Evolutionary conservation across 2,797 vertebrate genomes (phyloP).

Genomic region (Morelia viridis): DNA sequence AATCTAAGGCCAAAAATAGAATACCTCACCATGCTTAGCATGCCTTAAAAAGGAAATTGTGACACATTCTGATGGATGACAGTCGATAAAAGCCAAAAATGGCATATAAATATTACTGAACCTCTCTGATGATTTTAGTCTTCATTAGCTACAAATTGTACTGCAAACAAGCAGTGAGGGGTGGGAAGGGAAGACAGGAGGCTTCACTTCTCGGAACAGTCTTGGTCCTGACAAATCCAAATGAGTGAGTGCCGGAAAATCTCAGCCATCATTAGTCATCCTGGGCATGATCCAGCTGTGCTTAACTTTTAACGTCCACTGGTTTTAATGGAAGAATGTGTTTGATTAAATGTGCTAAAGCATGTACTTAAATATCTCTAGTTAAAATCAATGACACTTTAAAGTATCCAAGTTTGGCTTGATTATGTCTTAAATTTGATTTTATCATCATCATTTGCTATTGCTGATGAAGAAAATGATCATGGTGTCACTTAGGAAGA

Average conservation of each 20-base stretch:
- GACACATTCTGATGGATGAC: conserved; percentile 11
- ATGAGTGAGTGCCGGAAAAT: neutral
- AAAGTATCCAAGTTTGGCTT: neutral
- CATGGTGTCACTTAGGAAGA: neutral
- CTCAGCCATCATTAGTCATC: neutral
- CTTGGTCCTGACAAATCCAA: neutral
- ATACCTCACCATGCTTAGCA: neutral
- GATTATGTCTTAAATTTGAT: neutral
- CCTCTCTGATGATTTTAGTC: neutral
- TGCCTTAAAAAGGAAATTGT: conserved; percentile 15
- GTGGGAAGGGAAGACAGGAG: neutral
- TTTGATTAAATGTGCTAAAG: conserved; percentile 12
- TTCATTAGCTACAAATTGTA: conserved; percentile 11
- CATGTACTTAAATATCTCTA: neutral
- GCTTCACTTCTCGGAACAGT: conserved; percentile 8
- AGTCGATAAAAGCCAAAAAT: neutral
- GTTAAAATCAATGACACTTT: neutral
- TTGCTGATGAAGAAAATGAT: neutral
- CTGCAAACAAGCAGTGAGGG: neutral
- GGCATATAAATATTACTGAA: neutral
- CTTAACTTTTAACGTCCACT: neutral
- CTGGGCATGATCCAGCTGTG: neutral
- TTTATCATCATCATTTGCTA: neutral
- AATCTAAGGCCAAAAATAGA: conserved; percentile 3
- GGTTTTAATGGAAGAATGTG: neutral